Base-by-base conservation (phyloP, 2,113 vertebrate genomes). In the Anhinga anhinga region DNA sequence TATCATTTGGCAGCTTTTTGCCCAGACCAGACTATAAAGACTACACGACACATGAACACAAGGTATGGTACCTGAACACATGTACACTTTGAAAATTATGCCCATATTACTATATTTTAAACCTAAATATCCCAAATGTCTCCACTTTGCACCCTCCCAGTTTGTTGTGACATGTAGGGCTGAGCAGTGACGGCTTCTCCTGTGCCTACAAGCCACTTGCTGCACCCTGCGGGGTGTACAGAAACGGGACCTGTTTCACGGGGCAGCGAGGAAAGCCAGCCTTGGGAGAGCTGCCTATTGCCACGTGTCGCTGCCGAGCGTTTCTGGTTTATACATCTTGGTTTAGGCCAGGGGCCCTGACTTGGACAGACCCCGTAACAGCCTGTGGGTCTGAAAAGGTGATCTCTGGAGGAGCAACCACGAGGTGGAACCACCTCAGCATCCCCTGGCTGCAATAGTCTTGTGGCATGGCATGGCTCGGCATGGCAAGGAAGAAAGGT, bases 271-370 rank as follows among this genome's bases (percentile, higher is more conserved):
- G 34, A 90, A 47, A 87, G 42, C 11, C 32, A 86, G 14, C 2
- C 29, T 20, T 38, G 40, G 17, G 23, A 10, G 10, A 71, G 13
- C 3, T 17, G 42, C 5, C 13, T 23, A 56, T 16, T 38, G 29
- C 53, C 55, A 5, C 0, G 1, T 22, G 17, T n/a, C 3, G 1
- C 26, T 70, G 45, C 49, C 47, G 29, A 38, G 45, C 0, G 1
- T 26, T 93, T 72, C 40, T 77, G 70, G 19, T 79, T 52, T 49
- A 66, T 22, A 36, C 9, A 14, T 6, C 23, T 83, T 1, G 3
- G 19, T 50, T 73, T 50, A 59, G 58, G 63, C 10, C 25, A 44
- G 72, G 72, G 26, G 9, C 10, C n/a, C 63, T 3, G 21, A 42
- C 30, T 22, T 52, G 34, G 71, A 65, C 2, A 4, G 49, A 82